A percentile compares a stretch with the other conserved stretches of the same genome.
Conservation (phyloP, 2,888 invertebrate species). For the Habroteleia sp. region DNA sequence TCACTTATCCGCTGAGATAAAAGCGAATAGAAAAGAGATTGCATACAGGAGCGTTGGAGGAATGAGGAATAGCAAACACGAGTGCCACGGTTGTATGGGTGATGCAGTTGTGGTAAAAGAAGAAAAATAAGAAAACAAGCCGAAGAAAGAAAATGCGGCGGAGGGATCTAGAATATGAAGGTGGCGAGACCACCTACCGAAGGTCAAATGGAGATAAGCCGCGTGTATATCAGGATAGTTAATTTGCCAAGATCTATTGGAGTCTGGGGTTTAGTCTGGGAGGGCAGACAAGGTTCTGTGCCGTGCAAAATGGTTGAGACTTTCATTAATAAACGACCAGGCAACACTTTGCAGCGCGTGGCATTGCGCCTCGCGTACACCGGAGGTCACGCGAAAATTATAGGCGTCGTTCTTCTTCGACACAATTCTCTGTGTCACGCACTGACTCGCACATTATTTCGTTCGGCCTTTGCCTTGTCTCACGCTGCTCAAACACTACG, state of each 20-base stretch:
- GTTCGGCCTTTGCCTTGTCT: constrained; percentile 15
- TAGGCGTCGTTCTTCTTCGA: constrained; percentile 49
- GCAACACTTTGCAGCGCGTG: constrained; percentile 64
- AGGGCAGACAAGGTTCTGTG: constrained; percentile 22
- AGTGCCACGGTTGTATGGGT: constrained; percentile 35
- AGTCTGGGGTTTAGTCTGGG: constrained; percentile 16
- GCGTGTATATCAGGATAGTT: constrained; percentile 34
- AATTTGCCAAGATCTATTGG: constrained; percentile 50
- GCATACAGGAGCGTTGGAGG: constrained; percentile 20
- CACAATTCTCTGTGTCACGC: constrained; percentile 43
- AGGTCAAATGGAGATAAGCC: constrained; percentile 43
- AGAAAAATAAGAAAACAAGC: background rate
- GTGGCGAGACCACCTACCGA: constrained; percentile 54
- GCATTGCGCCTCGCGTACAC: constrained; percentile 42
- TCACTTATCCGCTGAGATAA: constrained; percentile 44
- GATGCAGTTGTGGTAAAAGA: constrained; percentile 14
- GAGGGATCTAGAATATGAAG: constrained; percentile 25
- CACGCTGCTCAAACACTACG: constrained; percentile 29
- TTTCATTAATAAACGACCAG: constrained; percentile 68
- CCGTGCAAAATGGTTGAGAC: constrained; percentile 64
- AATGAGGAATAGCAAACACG: constrained; percentile 38
- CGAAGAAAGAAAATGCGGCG: background rate
- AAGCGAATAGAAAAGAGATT: constrained; percentile 28
- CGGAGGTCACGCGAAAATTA: constrained; percentile 53
- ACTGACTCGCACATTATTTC: constrained; percentile 34